Base-by-base conservation (phyloP, 2,797 vertebrate genomes). In the Pseudochromis fuscus region DNA sequence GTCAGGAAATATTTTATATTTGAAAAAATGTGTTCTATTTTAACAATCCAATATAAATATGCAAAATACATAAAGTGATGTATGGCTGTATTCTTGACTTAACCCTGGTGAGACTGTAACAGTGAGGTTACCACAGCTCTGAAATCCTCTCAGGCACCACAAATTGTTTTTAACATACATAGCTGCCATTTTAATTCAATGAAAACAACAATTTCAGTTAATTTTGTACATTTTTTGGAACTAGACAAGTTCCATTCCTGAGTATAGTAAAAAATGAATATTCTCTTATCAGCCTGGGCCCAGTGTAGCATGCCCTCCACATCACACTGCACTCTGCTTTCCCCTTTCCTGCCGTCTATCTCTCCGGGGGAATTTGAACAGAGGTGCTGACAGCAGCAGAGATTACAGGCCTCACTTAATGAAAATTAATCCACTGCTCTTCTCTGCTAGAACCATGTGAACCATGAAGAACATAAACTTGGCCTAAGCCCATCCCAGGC, bases 311-410 rank as follows among this genome's bases (percentile, higher is more conserved):
- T 48, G 7, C 16, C 46, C 42, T 55, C 35, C 13, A 40, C 40
- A 23, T 23, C 31, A 24, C 4, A 46, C 46, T 66, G 38, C 48
- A 35, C 52, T 55, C 57, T 38, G 67, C 70, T 69, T 40, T 28
- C 1, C 15, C 31, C 64, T 28, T 33, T 58, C 25, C 33, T 28
- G 5, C 33, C 25, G 5, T 46, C 31, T 65, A 5, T 64, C 52
- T 51, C 73, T 78, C 63, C 18, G 1, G 60, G n/a, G 66, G 70
- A 62, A 60, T 68, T 69, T 63, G 19, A 2, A 75, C 63, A 78
- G 56, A 85, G 63, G 66, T 76, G 84, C 74, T 86, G 79, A 89
- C 72, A 80, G 61, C 83, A 84, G 84, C 79, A 87, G 58, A 69
- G 73, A 83, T 83, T 80, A 72, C 46, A 77, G 58, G 25, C 59